phyloP scores from a whole-genome alignment of 2,113 vertebrate species.

The Stigmatopora argus region DNA sequence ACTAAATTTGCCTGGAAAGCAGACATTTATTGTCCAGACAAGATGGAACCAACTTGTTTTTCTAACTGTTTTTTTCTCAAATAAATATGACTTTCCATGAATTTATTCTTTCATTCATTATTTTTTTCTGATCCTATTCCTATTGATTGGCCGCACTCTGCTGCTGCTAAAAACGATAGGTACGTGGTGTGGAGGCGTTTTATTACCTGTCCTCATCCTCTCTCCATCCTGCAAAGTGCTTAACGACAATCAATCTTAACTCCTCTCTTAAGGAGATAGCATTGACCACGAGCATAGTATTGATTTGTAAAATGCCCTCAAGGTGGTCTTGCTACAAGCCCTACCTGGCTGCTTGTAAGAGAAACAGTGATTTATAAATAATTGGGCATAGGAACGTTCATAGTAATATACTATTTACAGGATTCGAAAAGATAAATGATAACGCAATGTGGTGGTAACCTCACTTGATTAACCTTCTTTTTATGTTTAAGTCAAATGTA shows the following conservation, averaged over 20 bases:
- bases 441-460: constrained; percentile 25
- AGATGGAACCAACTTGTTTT: no score
- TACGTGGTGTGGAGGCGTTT: constrained; percentile 60
- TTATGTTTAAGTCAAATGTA: not conserved
- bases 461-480: constrained; percentile 31
- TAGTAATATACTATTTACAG: constrained; percentile 12
- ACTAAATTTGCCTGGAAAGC: no score
- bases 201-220: constrained; percentile 67
- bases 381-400: constrained; percentile 9
- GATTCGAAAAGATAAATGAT: constrained; percentile 6
- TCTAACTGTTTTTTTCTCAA: not conserved
- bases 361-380: constrained; percentile 45
- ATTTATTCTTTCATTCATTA: constrained; percentile 32
- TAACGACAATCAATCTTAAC: constrained; percentile 67
- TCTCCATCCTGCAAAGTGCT: constrained; percentile 68
- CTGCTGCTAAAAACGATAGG: constrained; percentile 49
- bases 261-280: constrained; percentile 61
- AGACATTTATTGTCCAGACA: no score
- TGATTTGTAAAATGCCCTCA: constrained; percentile 58
- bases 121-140: constrained; percentile 51
- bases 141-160: constrained; percentile 56
- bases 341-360: constrained; percentile 35
- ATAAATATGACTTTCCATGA: not conserved
- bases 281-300: constrained; percentile 56
- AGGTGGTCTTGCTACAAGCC: constrained; percentile 63